Conservation (phyloP, 1,140 invertebrate genomes). For the Eriosoma lanigerum region DNA sequence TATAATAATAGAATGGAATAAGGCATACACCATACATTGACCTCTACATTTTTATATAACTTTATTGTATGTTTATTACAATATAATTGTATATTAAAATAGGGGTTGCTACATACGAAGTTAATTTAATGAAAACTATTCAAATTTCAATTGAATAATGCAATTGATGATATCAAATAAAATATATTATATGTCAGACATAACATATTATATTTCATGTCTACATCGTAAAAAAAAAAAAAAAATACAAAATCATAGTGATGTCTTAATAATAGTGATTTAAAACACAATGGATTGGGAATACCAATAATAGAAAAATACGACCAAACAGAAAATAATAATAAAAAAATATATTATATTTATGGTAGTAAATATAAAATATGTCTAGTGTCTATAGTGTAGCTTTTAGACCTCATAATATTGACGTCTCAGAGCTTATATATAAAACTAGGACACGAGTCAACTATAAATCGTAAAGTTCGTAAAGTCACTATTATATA, state of each 20-base stretch:
- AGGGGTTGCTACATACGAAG: too few species aligned
- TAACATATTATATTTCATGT: constrained; percentile 6
- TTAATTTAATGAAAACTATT: neutral
- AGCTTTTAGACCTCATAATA: neutral
- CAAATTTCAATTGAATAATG: neutral
- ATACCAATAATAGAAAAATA: constrained; percentile 29
- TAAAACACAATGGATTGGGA: neutral
- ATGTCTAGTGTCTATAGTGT: neutral
- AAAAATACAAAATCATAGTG: neutral
- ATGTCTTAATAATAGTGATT: neutral
- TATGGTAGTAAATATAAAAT: neutral
- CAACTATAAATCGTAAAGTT: constrained; percentile 14
- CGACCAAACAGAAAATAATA: neutral
- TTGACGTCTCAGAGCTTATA: neutral
- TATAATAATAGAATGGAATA: too few species aligned
- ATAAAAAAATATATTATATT: neutral
- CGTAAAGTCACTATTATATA: neutral
- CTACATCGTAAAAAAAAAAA: neutral
- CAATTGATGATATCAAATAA: neutral
- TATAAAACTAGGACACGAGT: neutral
- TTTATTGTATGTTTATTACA: too few species aligned
- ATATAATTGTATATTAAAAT: too few species aligned
- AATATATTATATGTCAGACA: neutral
- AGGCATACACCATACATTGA: too few species aligned
- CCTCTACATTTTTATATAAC: too few species aligned